Evolutionary conservation across 2,888 invertebrate species (phyloP).

Genomic region (Leucoma salicis): DNA sequence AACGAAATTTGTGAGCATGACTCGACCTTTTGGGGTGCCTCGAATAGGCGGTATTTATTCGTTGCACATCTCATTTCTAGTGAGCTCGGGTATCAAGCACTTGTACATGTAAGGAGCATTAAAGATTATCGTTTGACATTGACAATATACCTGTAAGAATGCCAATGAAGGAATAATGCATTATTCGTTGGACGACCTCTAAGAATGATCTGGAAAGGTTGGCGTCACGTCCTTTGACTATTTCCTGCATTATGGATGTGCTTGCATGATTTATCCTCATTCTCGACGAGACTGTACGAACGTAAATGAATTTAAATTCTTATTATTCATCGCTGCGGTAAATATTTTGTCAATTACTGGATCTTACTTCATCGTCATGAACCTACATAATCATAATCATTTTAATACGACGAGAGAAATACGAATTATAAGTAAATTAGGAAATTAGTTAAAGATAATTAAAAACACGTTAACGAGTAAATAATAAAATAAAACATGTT

Average conservation of each 20-base stretch:
- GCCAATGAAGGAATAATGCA: constrained; percentile 49
- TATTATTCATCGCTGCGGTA: too few species aligned
- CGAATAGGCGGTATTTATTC: too few species aligned
- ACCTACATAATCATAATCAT: too few species aligned
- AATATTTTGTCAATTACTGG: too few species aligned
- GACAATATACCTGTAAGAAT: constrained; percentile 52
- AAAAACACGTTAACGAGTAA: too few species aligned
- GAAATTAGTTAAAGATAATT: too few species aligned
- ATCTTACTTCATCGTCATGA: too few species aligned
- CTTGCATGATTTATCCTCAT: constrained; percentile 27
- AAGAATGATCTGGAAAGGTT: constrained; percentile 45
- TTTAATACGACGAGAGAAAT: too few species aligned
- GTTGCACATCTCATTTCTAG: constrained; percentile 43
- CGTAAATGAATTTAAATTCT: too few species aligned
- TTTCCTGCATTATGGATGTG: constrained; percentile 40
- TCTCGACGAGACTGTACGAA: neutral
- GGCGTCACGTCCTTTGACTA: constrained; percentile 31
- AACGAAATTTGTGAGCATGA: too few species aligned
- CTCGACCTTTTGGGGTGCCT: constrained; percentile 18
- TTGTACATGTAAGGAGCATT: constrained; percentile 49
- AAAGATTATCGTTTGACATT: constrained; percentile 61
- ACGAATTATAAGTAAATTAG: too few species aligned
- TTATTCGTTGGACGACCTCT: constrained; percentile 48
- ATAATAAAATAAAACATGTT: too few species aligned
- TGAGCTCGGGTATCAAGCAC: constrained; percentile 19